Base-by-base conservation (phyloP, 2,888 invertebrate species). In the Melieria omissa region DNA sequence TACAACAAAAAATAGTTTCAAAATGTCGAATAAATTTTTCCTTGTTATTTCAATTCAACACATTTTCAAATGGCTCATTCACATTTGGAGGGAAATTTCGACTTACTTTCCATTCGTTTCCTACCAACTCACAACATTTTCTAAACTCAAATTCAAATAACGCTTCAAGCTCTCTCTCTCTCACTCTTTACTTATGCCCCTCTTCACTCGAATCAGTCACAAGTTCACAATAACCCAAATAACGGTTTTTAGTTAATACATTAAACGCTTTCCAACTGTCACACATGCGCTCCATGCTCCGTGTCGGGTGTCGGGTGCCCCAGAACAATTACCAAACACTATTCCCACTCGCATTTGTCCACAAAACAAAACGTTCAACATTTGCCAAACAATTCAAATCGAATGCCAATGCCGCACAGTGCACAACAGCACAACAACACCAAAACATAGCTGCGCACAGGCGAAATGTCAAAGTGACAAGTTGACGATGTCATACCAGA, bases 391-490 rank as follows among this genome's bases (percentile, higher is more conserved):
- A 41, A 61, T 58, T 60, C 46, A 63, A 72, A 62, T 69, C 72
- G 72, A 73, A 73, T 70, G 72, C 72, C 72, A 73, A 73, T 70
- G 72, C 55, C 71, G 62, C 10, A 14, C 57, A 49, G 12, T 12
- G 46, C 47, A 55, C 16, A 41, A 65, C 46, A 45, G 45, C 46
- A 46, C 42, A 60, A 54, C 54, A 16, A 63, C 9, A 69, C 61
- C 49, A 45, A 69, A 68, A 60, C 42, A 14, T 4, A 54, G n/a
- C 47, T 8, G 14, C 9, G 14, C 52, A 52, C 14, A 52, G 12
- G 52, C 52, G 52, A 73, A 73, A 65, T 71, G 71, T 68, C 64
- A 71, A 71, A 68, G 57, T 63, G 69, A 62, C 69, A 57, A 29
- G 55, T 63, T 69, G 63, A 69, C 69, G 63, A 63, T 63, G 62